Conservation (phyloP, 2,113 vertebrate species). For the Spermophilus dauricus region DNA sequence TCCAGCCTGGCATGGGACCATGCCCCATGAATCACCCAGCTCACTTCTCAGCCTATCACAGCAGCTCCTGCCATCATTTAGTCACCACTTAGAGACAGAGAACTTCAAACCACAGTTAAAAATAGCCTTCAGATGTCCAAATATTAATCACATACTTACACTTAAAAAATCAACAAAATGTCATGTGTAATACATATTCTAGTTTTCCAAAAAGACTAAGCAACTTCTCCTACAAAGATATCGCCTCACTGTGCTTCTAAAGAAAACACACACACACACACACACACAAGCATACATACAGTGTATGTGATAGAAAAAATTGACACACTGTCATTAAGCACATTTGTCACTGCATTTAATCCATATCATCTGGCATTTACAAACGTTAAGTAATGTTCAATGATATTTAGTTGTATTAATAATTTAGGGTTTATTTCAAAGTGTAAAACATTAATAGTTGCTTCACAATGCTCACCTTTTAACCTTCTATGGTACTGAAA, state of each 20-base stretch:
- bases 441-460: slow-evolving; percentile 64
- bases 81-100: not conserved
- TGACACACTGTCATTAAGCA: slow-evolving; percentile 70
- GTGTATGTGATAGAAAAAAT: slow-evolving; percentile 67
- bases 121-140: slow-evolving; percentile 51
- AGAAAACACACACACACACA: not conserved
- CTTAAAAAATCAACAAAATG: slow-evolving; percentile 56
- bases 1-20: not conserved
- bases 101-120: slow-evolving; percentile 61
- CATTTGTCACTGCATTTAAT: slow-evolving; percentile 78
- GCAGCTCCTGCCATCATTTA: not conserved
- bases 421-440: slow-evolving; percentile 80
- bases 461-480: slow-evolving; percentile 73
- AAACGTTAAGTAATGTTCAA: slow-evolving; percentile 68
- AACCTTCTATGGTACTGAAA: slow-evolving; percentile 78
- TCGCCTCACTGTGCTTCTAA: slow-evolving; percentile 36
- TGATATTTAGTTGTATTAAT: slow-evolving; percentile 82
- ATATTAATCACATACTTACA: slow-evolving; percentile 69
- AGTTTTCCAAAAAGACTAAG: slow-evolving; percentile 51
- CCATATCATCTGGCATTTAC: slow-evolving; percentile 61
- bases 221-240: not conserved
- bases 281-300: not conserved
- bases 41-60: not conserved
- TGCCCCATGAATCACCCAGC: not conserved
- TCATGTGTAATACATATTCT: slow-evolving; percentile 44